Conservation (phyloP, 2,797 vertebrate species). For the Lacerta agilis region DNA sequence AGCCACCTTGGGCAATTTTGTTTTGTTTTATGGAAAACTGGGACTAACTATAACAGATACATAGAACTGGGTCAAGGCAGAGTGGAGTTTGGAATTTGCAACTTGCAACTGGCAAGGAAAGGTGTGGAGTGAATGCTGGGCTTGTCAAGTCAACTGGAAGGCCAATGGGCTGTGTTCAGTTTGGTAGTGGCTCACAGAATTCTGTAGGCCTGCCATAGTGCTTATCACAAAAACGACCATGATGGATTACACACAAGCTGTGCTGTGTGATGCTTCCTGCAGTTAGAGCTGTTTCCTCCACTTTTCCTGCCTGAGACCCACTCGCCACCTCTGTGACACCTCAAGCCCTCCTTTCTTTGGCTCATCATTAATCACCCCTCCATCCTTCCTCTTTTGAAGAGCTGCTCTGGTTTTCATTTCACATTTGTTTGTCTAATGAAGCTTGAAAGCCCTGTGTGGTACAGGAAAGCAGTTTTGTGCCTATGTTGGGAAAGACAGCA, state of each 20-base stretch:
- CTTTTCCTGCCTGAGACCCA: not conserved
- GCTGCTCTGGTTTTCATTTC: not conserved
- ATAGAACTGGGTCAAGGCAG: not conserved
- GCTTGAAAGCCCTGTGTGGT: not conserved
- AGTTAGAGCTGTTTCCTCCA: not conserved
- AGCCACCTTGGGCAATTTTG: too few relatives aligned
- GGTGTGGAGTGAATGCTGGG: not conserved
- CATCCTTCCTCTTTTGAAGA: not conserved
- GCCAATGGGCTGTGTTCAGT: not conserved
- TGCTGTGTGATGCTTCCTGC: not conserved
- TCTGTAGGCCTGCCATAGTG: not conserved
- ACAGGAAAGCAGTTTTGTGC: not conserved
- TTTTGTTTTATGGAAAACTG: too few relatives aligned
- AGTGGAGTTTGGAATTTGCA: not conserved
- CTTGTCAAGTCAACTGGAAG: not conserved
- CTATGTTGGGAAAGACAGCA: not conserved
- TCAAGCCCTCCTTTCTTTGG: not conserved
- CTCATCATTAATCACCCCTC: not conserved
- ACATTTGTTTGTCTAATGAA: slow-evolving; percentile 2
- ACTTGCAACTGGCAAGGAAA: not conserved
- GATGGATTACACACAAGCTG: not conserved
- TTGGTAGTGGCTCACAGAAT: not conserved
- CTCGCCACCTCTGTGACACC: not conserved
- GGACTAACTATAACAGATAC: too few relatives aligned
- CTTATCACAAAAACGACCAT: not conserved